A percentile compares a stretch with the other conserved stretches of the same genome.
Evolutionary conservation across 2,888 invertebrate genomes (phyloP).

Genomic region (Xanthorhoe designata): DNA sequence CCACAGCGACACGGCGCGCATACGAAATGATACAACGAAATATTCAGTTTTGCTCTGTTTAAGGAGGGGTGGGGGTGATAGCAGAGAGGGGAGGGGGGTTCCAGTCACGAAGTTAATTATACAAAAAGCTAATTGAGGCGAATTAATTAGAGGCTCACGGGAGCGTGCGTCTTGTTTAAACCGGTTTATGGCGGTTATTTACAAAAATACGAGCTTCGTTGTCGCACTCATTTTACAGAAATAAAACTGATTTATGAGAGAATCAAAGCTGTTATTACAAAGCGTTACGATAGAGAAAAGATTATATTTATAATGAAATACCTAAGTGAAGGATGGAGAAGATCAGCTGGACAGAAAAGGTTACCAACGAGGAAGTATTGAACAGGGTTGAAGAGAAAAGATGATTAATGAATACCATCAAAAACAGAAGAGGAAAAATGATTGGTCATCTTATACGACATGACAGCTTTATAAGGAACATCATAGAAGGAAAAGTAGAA

Average conservation of each 20-base stretch:
- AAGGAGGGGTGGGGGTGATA: background rate
- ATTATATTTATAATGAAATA: too few relatives aligned
- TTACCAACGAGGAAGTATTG: too few relatives aligned
- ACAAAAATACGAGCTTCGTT: constrained; percentile 16
- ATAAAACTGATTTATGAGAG: background rate
- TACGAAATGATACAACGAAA: constrained; percentile 15
- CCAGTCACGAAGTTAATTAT: constrained; percentile 38
- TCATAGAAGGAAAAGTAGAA: too few relatives aligned
- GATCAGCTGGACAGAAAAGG: too few relatives aligned
- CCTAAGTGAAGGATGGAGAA: too few relatives aligned
- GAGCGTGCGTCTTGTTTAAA: constrained; percentile 16
- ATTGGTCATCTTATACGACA: too few relatives aligned
- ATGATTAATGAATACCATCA: too few relatives aligned
- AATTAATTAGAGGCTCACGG: constrained; percentile 34
- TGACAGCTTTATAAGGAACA: too few relatives aligned
- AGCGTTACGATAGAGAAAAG: background rate
- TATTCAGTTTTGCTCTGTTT: constrained; percentile 6
- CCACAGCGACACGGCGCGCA: constrained; percentile 7
- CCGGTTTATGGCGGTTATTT: constrained; percentile 10
- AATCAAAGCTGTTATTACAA: background rate
- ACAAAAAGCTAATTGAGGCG: constrained; percentile 43
- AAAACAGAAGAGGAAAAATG: too few relatives aligned
- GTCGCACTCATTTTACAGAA: background rate
- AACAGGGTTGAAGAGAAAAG: too few relatives aligned
- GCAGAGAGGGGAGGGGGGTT: background rate